Conservation (phyloP, 2,888 invertebrate genomes). For the Scaptomyza polygonia region DNA sequence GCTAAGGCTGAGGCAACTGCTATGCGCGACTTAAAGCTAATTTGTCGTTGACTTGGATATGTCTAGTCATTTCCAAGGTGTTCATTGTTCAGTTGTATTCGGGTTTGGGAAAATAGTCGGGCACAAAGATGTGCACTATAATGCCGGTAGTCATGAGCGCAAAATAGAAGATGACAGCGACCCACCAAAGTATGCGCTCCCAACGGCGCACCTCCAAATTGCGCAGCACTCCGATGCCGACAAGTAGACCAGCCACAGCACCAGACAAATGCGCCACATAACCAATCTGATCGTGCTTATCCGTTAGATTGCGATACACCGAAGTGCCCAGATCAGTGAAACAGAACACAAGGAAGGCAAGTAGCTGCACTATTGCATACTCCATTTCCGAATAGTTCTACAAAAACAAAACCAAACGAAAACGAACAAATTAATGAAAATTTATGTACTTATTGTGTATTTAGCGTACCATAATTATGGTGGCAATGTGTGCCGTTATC, state of each 20-base stretch:
- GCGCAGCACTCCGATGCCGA: slow-evolving; percentile 93
- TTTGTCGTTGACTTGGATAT: slow-evolving; percentile 11
- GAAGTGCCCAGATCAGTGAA: slow-evolving; percentile 95
- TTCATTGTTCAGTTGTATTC: slow-evolving; percentile 68
- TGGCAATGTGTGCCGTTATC: slow-evolving; percentile 96
- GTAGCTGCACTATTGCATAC: slow-evolving; percentile 92
- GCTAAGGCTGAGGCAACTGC: slow-evolving; percentile 27
- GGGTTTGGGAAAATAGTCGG: slow-evolving; percentile 85
- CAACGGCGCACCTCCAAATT: slow-evolving; percentile 92
- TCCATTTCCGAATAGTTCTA: slow-evolving; percentile 99
- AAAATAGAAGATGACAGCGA: slow-evolving; percentile 89
- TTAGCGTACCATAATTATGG: slow-evolving; percentile 89
- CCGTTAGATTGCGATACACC: slow-evolving; percentile 92
- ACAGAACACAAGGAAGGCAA: slow-evolving; percentile 92
- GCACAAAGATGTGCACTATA: slow-evolving; percentile 89
- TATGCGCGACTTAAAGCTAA: slow-evolving; percentile 33
- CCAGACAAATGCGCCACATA: slow-evolving; percentile 98
- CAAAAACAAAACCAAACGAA: slow-evolving; percentile 67
- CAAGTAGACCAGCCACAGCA: slow-evolving; percentile 92
- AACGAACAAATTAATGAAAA: too few relatives aligned
- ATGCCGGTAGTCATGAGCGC: slow-evolving; percentile 90
- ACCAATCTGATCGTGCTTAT: slow-evolving; percentile 91
- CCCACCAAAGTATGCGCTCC: slow-evolving; percentile 93
- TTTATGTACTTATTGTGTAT: too few relatives aligned
- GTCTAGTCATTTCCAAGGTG: not conserved